A percentile compares a stretch with the other conserved stretches of the same genome.
Conservation (phyloP, 2,797 vertebrate genomes). For the Clarias fuscus region DNA sequence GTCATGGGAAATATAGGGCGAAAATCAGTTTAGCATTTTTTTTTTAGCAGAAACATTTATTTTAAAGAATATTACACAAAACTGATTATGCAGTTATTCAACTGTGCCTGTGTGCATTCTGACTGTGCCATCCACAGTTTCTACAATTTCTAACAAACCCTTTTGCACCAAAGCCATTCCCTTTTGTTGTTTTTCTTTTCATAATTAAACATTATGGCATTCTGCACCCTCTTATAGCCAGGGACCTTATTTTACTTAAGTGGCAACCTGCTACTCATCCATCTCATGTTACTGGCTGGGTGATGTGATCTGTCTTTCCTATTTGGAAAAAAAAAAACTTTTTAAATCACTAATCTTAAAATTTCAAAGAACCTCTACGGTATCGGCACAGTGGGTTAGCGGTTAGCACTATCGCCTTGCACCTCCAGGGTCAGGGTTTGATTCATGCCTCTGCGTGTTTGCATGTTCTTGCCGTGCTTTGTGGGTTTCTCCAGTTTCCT, state of each 20-base stretch:
- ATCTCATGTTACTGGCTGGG: background rate
- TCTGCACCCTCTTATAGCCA: background rate
- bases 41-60: background rate
- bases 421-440: too few relatives aligned
- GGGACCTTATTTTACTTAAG: background rate
- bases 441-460: too few relatives aligned
- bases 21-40: background rate
- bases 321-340: background rate
- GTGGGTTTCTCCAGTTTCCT: too few relatives aligned
- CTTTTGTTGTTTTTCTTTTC: background rate
- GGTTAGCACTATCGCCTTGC: too few relatives aligned
- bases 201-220: background rate
- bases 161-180: background rate
- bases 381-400: too few relatives aligned
- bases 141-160: background rate
- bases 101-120: background rate
- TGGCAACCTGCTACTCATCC: background rate
- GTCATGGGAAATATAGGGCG: background rate
- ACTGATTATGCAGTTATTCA: background rate
- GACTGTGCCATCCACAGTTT: background rate
- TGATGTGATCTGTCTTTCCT: background rate
- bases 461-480: too few relatives aligned
- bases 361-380: too few relatives aligned
- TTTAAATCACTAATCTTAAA: too few relatives aligned
- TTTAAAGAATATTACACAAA: background rate